A percentile compares a stretch with the other conserved stretches of the same genome.
Conservation (phyloP, 2,113 vertebrate genomes). For the Bubo blakistoni region DNA sequence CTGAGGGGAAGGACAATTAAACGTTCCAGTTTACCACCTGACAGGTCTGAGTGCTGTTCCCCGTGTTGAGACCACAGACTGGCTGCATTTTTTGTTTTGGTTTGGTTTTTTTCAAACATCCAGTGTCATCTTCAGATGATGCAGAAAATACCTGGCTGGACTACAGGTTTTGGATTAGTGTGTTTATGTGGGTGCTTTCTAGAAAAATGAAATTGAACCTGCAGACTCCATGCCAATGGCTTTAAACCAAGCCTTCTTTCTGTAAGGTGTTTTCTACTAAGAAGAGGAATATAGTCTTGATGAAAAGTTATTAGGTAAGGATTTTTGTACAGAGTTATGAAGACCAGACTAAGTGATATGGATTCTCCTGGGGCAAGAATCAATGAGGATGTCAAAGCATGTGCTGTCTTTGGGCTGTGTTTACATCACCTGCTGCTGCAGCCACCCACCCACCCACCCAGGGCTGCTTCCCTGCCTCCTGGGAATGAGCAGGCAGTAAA, state of each 20-base stretch:
- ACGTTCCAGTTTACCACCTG: neutral
- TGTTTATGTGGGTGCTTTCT: neutral
- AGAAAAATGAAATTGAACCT: neutral
- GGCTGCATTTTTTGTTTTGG: neutral
- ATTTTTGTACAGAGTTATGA: neutral
- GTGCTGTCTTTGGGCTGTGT: neutral
- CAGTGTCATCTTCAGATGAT: neutral
- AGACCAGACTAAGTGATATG: neutral
- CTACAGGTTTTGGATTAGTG: neutral
- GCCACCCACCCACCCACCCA: neutral
- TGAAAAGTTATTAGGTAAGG: neutral
- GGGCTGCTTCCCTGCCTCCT: neutral
- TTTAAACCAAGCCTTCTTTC: neutral
- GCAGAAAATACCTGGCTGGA: neutral
- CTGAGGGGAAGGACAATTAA: neutral
- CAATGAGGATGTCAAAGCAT: neutral
- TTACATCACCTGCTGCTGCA: neutral
- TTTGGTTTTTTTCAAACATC: neutral
- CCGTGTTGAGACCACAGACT: neutral
- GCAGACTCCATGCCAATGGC: neutral
- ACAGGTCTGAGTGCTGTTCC: neutral
- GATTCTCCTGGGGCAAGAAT: neutral
- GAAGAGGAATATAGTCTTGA: neutral
- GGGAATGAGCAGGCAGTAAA: neutral
- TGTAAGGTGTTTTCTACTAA: neutral